Evolutionary conservation across 2,888 invertebrate species (phyloP), one percentile per base, ranked within the genome.

Genomic region (Hoplodrina ambigua): DNA sequence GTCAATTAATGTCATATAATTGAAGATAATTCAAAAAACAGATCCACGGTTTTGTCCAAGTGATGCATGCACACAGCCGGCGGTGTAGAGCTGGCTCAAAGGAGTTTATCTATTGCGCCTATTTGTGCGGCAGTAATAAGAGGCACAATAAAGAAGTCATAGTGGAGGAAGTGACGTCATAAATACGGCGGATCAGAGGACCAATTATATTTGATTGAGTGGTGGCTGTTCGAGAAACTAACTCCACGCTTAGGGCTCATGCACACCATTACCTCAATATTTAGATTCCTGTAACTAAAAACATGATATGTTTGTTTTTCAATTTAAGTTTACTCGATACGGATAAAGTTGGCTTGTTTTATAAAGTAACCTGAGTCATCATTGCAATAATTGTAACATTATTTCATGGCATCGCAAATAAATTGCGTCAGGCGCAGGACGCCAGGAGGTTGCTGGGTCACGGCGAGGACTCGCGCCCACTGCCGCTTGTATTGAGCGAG

Each of bases 131-230:
- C 46, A 62, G 50, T 80, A 82, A 80, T 74, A 73, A 78, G 71
- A 67, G 60, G 19, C 46, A 66, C 75, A 69, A 69, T 84, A 83
- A 84, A 83, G 82, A 61, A 75, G 67, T 72, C 69, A 71, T 65
- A 59, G 61, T 46, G 58, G 57, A 73, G 84, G 84, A 84, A 79
- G 77, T 78, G 79, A 66, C 75, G 75, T 84, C 84, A 80, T 84
- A 83, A 83, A 83, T 75, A 78, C 63, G 59, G 52, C 72, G 49
- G 62, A 68, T 63, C 70, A 49, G 55, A 72, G 37, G 55, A 74
- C 69, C 85, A 80, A 84, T 85, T 85, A 85, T 83, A 83, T 84
- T 83, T 84, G 86, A 85, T 83, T 77, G 84, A 85, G 72, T 59
- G 78, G 57, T 57, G 78, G 67, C 66, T 54, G 71, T 50, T 57